These are phyloP conservation scores for Sprattus sprattus DNA, from an alignment of 2,113 vertebrate species.

Conservation along the genomic window DNA sequence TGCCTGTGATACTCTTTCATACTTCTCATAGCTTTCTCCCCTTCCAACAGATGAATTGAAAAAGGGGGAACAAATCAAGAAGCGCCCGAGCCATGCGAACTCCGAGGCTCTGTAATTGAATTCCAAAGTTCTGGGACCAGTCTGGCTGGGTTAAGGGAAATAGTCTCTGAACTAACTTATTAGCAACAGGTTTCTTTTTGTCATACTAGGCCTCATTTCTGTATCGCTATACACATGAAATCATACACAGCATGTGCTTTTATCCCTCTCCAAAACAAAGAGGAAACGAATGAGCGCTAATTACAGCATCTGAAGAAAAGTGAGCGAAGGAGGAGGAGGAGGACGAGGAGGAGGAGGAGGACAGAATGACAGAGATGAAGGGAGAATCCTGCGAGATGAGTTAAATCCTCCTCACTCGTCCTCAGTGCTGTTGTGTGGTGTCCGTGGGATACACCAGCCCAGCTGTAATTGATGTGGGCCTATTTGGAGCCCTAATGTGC, in stretches of 20 bases:
- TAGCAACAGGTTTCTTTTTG: constrained; percentile 58
- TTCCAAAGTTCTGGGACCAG: constrained; percentile 42
- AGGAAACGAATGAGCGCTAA: constrained; percentile 40
- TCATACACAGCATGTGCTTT: neutral
- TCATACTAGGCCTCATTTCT: constrained; percentile 31
- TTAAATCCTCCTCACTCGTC: constrained; percentile 18
- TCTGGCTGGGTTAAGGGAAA: neutral
- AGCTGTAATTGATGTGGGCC: constrained; percentile 54
- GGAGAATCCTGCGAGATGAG: constrained; percentile 24
- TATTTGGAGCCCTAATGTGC: constrained; percentile 48
- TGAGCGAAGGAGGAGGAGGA: neutral
- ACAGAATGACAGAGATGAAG: neutral
- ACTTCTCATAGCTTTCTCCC: constrained; percentile 28
- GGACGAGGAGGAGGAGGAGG: neutral
- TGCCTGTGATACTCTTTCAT: constrained; percentile 36
- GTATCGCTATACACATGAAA: neutral
- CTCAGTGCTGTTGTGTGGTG: neutral
- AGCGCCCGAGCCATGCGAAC: constrained; percentile 29
- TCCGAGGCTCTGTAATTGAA: constrained; percentile 54
- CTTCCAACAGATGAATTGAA: neutral
- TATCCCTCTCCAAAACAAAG: constrained; percentile 5
- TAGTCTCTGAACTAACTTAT: constrained; percentile 41
- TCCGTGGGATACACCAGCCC: constrained; percentile 25
- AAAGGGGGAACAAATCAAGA: constrained; percentile 33
- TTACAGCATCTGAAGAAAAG: constrained; percentile 19